These are phyloP conservation scores for Palloptera scutellata DNA, from an alignment of 2,888 invertebrate genomes.

Conservation along the genomic window DNA sequence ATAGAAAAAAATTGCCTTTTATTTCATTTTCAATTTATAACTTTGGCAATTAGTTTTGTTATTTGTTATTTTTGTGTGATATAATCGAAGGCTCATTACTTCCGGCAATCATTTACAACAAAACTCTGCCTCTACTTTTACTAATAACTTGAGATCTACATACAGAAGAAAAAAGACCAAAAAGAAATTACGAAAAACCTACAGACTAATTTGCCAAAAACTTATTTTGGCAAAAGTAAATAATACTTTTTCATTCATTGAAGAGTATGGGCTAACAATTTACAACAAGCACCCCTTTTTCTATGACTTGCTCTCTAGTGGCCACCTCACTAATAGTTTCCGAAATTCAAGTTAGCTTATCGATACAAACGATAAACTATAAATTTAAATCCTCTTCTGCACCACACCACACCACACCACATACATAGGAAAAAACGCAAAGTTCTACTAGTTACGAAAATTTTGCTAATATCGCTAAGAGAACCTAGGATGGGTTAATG, in stretches of 20 bases:
- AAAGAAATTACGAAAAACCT: conserved; percentile 21
- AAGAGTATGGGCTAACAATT: no score
- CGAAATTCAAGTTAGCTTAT: conserved; percentile 51
- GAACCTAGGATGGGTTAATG: not conserved
- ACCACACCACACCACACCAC: no score
- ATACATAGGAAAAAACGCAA: no score
- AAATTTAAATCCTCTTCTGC: conserved; percentile 36
- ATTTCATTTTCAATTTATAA: conserved; percentile 30
- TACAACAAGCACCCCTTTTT: conserved; percentile 9
- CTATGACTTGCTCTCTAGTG: not conserved
- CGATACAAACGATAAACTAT: conserved; percentile 43
- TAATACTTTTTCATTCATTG: conserved; percentile 16
- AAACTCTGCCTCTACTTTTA: conserved; percentile 22
- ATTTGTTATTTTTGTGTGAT: conserved; percentile 35
- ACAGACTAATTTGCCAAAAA: conserved; percentile 32
- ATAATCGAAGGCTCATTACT: conserved; percentile 49
- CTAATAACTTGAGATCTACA: conserved; percentile 8
- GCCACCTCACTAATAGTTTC: conserved; percentile 48
- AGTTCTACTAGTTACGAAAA: no score
- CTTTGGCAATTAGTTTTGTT: conserved; percentile 38
- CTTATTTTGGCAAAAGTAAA: conserved; percentile 18
- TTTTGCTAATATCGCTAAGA: no score
- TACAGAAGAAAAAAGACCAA: conserved; percentile 5
- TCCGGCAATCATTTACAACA: conserved; percentile 32
- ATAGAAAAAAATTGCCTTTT: not conserved